A percentile compares a stretch with the other conserved stretches of the same genome.
Conservation (phyloP, 2,888 invertebrate genomes). For the Rotaria macrura region DNA sequence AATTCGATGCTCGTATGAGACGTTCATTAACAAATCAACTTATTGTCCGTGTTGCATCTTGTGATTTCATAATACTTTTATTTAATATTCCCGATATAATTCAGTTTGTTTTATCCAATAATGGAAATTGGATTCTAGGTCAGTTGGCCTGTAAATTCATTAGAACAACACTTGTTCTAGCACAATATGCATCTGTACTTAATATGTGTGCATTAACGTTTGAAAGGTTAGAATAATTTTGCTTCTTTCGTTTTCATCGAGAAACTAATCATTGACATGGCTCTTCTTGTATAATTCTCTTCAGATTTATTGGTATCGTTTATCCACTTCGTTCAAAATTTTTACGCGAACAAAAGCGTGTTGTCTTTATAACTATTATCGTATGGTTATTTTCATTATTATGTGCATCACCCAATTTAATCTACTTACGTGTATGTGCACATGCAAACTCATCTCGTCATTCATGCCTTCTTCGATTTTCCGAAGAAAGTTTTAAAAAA, state of each 20-base stretch:
- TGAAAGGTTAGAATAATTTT: not conserved
- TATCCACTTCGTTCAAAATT: conserved; percentile 17
- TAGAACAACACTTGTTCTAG: conserved; percentile 1
- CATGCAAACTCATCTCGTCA: not conserved
- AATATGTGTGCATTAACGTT: not conserved
- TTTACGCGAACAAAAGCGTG: not conserved
- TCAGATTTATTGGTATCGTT: conserved; percentile 6
- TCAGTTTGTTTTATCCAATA: not conserved
- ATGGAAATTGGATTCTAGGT: not conserved
- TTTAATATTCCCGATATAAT: not conserved
- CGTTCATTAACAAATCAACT: conserved; percentile 4
- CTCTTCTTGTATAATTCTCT: too few species aligned
- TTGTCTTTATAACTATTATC: not conserved
- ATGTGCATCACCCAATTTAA: not conserved
- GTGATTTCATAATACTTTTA: conserved; percentile 17
- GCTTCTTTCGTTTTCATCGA: not conserved
- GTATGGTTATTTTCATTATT: not conserved
- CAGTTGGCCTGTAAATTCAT: not conserved
- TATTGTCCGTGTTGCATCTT: not conserved
- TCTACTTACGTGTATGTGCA: not conserved
- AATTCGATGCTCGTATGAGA: conserved; percentile 12
- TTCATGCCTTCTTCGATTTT: not conserved
- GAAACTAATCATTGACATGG: not conserved
- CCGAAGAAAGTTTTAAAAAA: not conserved
- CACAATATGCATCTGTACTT: conserved; percentile 16